A percentile compares a stretch with the other conserved stretches of the same genome.
phyloP scores from a whole-genome alignment of 37 sponge, comb jelly and placozoan species.

The Aplysina aerophoba region DNA sequence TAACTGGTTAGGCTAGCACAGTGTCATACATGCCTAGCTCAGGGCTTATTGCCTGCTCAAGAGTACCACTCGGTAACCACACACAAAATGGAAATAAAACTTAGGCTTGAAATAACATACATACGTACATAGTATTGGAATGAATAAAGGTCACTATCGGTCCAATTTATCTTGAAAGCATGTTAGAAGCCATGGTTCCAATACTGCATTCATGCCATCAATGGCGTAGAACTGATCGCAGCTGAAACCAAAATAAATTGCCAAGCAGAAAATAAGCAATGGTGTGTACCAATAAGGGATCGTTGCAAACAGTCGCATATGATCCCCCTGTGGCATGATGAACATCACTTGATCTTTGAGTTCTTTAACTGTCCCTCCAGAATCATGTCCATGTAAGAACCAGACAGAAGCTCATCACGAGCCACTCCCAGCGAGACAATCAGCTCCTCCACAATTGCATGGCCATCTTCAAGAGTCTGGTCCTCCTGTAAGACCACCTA shows the following conservation, averaged over 20 bases:
- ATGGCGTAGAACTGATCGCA: too few species aligned
- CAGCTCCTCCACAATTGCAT: constrained; percentile 63
- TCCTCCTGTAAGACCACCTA: constrained; percentile 35
- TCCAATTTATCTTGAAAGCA: neutral
- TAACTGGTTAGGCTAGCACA: neutral
- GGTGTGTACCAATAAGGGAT: too few species aligned
- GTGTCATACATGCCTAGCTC: too few species aligned
- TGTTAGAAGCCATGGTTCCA: neutral
- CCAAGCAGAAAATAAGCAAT: too few species aligned
- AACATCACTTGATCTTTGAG: too few species aligned
- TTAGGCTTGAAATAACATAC: neutral
- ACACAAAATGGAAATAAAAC: too few species aligned
- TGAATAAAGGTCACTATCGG: neutral
- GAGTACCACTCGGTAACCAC: too few species aligned
- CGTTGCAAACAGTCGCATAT: neutral
- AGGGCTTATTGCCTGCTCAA: too few species aligned
- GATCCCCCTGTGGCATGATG: too few species aligned
- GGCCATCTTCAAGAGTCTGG: constrained; percentile 61
- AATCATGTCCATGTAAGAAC: constrained; percentile 81
- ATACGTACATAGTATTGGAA: neutral
- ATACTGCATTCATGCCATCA: too few species aligned
- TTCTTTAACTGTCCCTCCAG: neutral
- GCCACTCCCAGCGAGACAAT: constrained; percentile 58
- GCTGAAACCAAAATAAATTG: too few species aligned
- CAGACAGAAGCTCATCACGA: constrained; percentile 34